Conservation (phyloP, 2,888 invertebrate species). For the Aspidapion aeneum region DNA sequence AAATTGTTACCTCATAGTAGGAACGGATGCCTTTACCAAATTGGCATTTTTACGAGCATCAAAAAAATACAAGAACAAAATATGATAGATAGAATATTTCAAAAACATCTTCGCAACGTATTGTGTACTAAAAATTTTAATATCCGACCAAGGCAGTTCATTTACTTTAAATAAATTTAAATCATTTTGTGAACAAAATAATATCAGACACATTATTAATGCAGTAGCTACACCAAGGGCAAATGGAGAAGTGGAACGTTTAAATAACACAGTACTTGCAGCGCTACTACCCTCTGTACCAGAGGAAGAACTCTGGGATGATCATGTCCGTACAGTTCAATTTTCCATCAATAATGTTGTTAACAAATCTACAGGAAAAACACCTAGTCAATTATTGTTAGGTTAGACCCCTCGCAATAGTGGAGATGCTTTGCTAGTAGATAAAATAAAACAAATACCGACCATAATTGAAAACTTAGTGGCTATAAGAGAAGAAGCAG, state of each 20-base stretch:
- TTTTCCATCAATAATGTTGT: conserved; percentile 33
- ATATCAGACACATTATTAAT: conserved; percentile 36
- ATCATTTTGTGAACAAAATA: conserved; percentile 34
- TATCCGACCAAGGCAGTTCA: conserved; percentile 5
- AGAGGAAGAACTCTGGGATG: conserved; percentile 39
- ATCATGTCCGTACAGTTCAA: conserved; percentile 36
- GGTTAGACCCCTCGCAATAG: conserved; percentile 20
- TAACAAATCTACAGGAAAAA: conserved; percentile 19
- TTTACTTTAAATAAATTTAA: conserved; percentile 29
- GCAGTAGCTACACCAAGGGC: conserved; percentile 36
- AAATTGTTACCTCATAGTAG: conserved; percentile 8
- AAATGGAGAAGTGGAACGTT: conserved; percentile 40
- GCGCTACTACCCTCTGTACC: conserved; percentile 29
- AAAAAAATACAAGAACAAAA: no score
- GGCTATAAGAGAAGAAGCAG: conserved; percentile 7
- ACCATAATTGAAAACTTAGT: conserved; percentile 8
- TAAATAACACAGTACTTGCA: conserved; percentile 34
- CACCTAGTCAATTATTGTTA: conserved; percentile 21
- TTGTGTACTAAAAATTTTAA: conserved; percentile 23
- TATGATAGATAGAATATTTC: conserved; percentile 19
- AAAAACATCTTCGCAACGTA: conserved; percentile 17
- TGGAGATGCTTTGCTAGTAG: conserved; percentile 13
- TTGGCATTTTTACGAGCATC: conserved; percentile 18
- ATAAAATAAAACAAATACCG: conserved; percentile 17
- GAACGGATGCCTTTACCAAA: conserved; percentile 17